Percentiles rank a stretch among this genome's conserved stretches.
These are phyloP conservation scores for Coreoperca whiteheadi DNA, from an alignment of 2,113 vertebrate species.

Conservation along the genomic window DNA sequence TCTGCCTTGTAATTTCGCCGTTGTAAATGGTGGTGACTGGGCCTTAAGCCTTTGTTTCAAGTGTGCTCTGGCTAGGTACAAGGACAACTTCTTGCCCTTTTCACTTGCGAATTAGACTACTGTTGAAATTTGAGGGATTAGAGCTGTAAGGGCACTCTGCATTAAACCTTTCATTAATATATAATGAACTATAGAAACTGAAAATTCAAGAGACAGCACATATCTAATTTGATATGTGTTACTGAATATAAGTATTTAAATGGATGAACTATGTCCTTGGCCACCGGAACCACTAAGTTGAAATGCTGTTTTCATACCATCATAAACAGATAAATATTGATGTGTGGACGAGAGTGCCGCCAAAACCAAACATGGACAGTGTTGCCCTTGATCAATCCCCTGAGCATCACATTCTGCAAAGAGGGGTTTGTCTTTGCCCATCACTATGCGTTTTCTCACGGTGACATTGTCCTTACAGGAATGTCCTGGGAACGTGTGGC, in stretches of 20 bases:
- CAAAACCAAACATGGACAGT: conserved; percentile 52
- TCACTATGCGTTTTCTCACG: conserved; percentile 51
- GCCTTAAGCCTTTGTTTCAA: not conserved
- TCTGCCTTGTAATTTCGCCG: no score
- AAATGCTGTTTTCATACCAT: conserved; percentile 61
- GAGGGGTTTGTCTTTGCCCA: conserved; percentile 38
- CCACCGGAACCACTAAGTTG: conserved; percentile 36
- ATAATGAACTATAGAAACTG: not conserved
- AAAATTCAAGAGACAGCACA: conserved; percentile 34
- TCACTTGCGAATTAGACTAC: not conserved
- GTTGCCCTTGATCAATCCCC: conserved; percentile 65
- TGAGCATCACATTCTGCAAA: conserved; percentile 40
- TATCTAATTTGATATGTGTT: conserved; percentile 49
- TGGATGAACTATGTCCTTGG: conserved; percentile 57
- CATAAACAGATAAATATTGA: conserved; percentile 77
- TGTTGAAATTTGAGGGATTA: not conserved
- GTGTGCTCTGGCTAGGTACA: not conserved
- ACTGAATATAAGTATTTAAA: conserved; percentile 47
- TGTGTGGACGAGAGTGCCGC: conserved; percentile 32
- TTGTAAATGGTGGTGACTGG: not conserved
- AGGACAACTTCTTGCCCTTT: not conserved
- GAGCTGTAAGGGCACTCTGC: not conserved
- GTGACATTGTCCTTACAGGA: conserved; percentile 46
- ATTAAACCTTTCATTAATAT: not conserved
- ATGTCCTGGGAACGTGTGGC: conserved; percentile 15